phyloP scores from a whole-genome alignment of 1,140 invertebrate species.

The Cotesia chilonis region DNA sequence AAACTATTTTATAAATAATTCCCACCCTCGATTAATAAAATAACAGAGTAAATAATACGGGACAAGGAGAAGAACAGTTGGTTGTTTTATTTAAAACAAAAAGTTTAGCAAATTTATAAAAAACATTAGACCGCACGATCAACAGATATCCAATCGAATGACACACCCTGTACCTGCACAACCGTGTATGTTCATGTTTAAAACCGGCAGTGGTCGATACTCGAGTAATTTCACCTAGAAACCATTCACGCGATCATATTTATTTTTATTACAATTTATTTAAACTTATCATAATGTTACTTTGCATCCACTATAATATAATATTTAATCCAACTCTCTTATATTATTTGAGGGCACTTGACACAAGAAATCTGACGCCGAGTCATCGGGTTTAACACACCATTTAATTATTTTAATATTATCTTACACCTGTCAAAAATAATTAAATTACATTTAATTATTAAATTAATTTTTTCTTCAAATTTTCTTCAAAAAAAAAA shows the following conservation, averaged over 20 bases:
- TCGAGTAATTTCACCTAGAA: slow-evolving; percentile 46
- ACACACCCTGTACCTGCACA: slow-evolving; percentile 40
- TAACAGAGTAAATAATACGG: slow-evolving; percentile 11
- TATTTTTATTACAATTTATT: slow-evolving; percentile 21
- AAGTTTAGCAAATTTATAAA: slow-evolving; percentile 12
- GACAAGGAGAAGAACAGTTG: background rate
- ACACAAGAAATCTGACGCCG: slow-evolving; percentile 14
- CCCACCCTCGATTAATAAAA: slow-evolving; percentile 9
- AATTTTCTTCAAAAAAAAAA: too few relatives aligned
- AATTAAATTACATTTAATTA: too few relatives aligned
- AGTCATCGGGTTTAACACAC: background rate
- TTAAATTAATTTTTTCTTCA: too few relatives aligned
- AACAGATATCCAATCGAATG: slow-evolving; percentile 39
- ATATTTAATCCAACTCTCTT: background rate
- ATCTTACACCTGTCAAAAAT: too few relatives aligned
- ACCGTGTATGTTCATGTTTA: too few relatives aligned
- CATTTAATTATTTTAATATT: background rate
- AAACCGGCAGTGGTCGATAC: slow-evolving; percentile 47
- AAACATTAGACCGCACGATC: slow-evolving; percentile 35
- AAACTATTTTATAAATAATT: slow-evolving; percentile 23
- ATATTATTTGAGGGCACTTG: slow-evolving; percentile 6
- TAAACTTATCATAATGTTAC: slow-evolving; percentile 17
- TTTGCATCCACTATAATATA: background rate
- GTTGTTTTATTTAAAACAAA: background rate
- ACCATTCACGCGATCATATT: slow-evolving; percentile 47